Evolutionary conservation across 2,797 vertebrate genomes (phyloP).

Genomic region (Capromys pilorides): DNA sequence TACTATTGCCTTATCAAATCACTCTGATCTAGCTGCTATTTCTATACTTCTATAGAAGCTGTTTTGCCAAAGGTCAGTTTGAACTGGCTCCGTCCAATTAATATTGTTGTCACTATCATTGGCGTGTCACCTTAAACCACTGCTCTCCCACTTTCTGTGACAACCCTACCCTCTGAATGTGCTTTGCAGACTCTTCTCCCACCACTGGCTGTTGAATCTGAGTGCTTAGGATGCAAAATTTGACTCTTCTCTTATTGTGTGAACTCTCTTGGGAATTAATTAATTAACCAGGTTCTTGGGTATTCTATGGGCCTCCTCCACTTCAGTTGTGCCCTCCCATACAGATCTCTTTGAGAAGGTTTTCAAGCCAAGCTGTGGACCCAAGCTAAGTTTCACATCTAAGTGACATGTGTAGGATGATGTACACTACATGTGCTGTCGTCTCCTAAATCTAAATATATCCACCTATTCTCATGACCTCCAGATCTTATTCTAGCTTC

Average conservation of each 20-base stretch:
- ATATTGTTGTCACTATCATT: neutral
- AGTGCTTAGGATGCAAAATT: neutral
- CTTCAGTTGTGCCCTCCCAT: neutral
- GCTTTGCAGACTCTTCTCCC: neutral
- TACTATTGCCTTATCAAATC: neutral
- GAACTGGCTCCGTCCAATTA: neutral
- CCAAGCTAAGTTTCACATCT: neutral
- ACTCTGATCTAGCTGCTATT: neutral
- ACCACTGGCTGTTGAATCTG: neutral
- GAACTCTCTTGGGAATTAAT: neutral
- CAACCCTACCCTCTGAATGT: neutral
- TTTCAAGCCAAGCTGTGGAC: slow-evolving; percentile 19
- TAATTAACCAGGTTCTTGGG: no score
- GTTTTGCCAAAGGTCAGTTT: slow-evolving; percentile 26
- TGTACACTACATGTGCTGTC: neutral
- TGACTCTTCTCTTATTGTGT: neutral
- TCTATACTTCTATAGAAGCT: neutral
- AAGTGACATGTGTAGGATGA: neutral
- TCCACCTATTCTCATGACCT: neutral
- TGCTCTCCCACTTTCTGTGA: neutral
- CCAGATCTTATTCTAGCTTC: slow-evolving; percentile 15
- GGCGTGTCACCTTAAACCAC: neutral
- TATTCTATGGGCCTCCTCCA: neutral
- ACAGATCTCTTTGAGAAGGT: slow-evolving; percentile 13
- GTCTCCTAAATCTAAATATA: neutral